Percentiles rank a stretch among this genome's conserved stretches.
Evolutionary conservation across 92 coral and sea anemone genomes (phyloP).

Genomic region (Epizoanthus fatuus): DNA sequence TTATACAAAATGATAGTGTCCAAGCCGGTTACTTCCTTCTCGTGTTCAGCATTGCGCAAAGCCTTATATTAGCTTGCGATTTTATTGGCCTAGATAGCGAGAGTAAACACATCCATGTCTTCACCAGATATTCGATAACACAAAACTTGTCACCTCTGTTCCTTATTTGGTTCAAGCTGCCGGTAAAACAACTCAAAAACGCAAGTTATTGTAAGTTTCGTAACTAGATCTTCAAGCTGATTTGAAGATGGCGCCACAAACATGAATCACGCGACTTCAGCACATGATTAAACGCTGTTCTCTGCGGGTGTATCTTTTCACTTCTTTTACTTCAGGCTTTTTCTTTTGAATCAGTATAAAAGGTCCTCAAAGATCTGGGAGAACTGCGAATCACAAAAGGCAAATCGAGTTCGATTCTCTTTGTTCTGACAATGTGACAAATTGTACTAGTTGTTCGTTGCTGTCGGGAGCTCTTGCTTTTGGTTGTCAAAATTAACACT

Average conservation of each 20-base stretch:
- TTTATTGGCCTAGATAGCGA: neutral
- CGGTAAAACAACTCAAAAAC: slow-evolving; percentile 6
- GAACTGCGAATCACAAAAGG: neutral
- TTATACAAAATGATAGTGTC: no score
- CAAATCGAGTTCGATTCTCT: neutral
- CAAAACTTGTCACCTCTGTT: neutral
- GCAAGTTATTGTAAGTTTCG: neutral
- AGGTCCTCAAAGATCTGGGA: neutral
- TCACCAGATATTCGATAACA: slow-evolving; percentile 28
- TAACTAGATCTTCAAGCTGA: slow-evolving; percentile 10
- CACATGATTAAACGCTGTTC: neutral
- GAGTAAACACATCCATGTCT: neutral
- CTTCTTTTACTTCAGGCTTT: neutral
- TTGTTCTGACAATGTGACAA: neutral
- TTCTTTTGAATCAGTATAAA: neutral
- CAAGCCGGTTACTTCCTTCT: no score
- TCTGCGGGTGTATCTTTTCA: neutral
- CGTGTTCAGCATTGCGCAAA: no score
- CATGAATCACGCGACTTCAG: slow-evolving; percentile 35
- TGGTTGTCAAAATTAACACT: slow-evolving; percentile 29
- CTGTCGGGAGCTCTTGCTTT: neutral
- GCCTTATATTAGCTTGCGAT: neutral
- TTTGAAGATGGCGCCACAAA: slow-evolving; percentile 38
- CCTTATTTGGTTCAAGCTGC: slow-evolving; percentile 10
- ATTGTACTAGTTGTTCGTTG: neutral